Evolutionary conservation across 1,140 invertebrate genomes (phyloP).

Genomic region (Drosophila novamexicana): DNA sequence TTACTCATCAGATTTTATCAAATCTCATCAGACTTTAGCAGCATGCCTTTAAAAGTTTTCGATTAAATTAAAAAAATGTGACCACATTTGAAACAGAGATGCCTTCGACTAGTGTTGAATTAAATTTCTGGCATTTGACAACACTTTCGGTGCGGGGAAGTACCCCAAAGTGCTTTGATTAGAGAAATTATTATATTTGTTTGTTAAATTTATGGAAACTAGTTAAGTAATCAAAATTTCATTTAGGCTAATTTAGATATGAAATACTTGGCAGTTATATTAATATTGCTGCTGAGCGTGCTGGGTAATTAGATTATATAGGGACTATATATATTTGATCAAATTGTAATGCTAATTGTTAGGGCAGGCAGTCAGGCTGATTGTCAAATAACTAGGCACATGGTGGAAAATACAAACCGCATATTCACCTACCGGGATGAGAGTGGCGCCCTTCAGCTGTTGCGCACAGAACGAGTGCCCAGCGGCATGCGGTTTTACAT

Average conservation of each 20-base stretch:
- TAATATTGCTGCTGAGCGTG: not conserved
- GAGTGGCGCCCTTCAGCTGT: constrained; percentile 40
- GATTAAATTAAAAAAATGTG: not conserved
- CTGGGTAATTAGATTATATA: constrained; percentile 15
- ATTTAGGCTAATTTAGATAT: constrained; percentile 21
- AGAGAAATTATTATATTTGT: not conserved
- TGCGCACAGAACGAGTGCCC: constrained; percentile 51
- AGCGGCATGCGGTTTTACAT: constrained; percentile 41
- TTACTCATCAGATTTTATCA: no score
- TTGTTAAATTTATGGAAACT: not conserved
- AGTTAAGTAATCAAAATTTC: not conserved
- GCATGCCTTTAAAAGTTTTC: no score
- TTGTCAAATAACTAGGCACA: constrained; percentile 19
- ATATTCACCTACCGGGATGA: constrained; percentile 57
- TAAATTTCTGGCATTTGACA: not conserved
- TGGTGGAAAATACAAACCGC: constrained; percentile 56
- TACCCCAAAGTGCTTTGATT: not conserved
- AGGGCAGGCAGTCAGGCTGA: constrained; percentile 17
- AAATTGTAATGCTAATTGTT: no score
- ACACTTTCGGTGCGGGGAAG: not conserved
- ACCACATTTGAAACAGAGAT: not conserved
- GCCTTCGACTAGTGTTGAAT: not conserved
- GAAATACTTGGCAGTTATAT: not conserved
- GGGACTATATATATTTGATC: not conserved
- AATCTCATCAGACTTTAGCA: no score